Evolutionary conservation across 2,888 invertebrate genomes (phyloP), one percentile per base, ranked within the genome.

Genomic region (Chouioia cunea): DNA sequence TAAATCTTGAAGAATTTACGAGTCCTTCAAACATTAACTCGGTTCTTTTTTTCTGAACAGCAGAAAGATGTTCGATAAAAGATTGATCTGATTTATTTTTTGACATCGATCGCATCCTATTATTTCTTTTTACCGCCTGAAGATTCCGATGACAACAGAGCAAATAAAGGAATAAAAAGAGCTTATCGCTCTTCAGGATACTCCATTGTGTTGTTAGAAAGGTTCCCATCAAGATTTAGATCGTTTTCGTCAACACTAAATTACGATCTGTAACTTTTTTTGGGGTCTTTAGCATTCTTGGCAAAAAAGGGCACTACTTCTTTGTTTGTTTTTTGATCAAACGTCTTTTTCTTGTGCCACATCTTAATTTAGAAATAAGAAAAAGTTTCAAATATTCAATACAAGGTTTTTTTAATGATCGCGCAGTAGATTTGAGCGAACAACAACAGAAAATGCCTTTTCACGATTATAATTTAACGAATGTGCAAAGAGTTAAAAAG

Each of bases 121-220:
- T 52, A 54, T 54, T 52, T 20, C 15, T 67, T 64, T 71, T 67
- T 64, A 36, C 48, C 47, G 58, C 52, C 58, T 71, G 63, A 64
- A 58, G 64, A 12, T 43, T 2, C 15, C 65, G n/a, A 44, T 67
- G 67, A 64, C 60, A 65, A 46, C 44, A 52, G 22, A 52, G 65
- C 68, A 68, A 72, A 36, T 36, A 12, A 36, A 36, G 36, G 12
- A 10, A n/a, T n/a, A 6, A 36, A 36, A 6, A 72, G 65, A 65
- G 60, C 68, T 68, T 68, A 64, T 72, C 72, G 60, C 65, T 72
- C 54, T 68, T 54, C 54, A 67, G 56, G 44, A 58, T 68, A 46
- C 46, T 23, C 36, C 14, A 36, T 36, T 65, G 43, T 58, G 62
- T 69, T 69, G 65, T 69, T 73, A 44, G 60, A 69, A 58, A 46